phyloP scores from a whole-genome alignment of 1,140 invertebrate genomes.

The Triops cancriformis region DNA sequence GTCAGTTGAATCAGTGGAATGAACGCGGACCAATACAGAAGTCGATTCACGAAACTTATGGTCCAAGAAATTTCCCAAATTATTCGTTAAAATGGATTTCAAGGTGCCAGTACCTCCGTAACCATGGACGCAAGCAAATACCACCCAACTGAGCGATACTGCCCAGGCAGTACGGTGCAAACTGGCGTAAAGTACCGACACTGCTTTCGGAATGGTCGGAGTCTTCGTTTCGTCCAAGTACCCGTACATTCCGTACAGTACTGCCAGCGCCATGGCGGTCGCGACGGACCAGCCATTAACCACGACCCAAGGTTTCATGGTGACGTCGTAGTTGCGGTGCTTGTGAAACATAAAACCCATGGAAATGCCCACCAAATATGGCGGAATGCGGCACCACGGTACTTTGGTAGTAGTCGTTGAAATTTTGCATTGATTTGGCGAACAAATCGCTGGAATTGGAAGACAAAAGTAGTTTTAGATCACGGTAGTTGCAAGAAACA shows the following conservation, averaged over 20 bases:
- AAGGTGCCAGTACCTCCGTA: constrained; percentile 49
- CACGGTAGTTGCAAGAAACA: no score
- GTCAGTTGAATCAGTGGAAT: constrained; percentile 58
- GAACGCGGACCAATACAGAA: constrained; percentile 58
- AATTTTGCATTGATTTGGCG: no score
- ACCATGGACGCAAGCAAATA: constrained; percentile 66
- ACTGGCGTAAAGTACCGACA: constrained; percentile 51
- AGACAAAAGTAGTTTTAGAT: no score
- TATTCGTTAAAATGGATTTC: no score
- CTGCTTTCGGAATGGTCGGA: constrained; percentile 1
- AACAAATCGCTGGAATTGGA: no score
- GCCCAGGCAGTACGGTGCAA: constrained; percentile 53
- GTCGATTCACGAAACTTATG: constrained; percentile 50
- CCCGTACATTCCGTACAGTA: constrained; percentile 48
- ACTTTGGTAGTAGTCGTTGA: constrained; percentile 42
- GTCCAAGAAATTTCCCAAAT: background rate
- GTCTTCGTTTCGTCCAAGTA: constrained; percentile 33
- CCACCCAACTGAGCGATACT: constrained; percentile 54
- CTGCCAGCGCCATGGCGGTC: constrained; percentile 43
- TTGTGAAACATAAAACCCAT: constrained; percentile 22
- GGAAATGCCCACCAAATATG: constrained; percentile 26
- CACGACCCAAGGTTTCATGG: constrained; percentile 27
- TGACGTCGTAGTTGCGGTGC: background rate
- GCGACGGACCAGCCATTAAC: constrained; percentile 49
- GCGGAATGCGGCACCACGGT: constrained; percentile 50